Conservation (phyloP, 53 echinoderm and acorn worm genomes). For the Arbacia lixula region DNA sequence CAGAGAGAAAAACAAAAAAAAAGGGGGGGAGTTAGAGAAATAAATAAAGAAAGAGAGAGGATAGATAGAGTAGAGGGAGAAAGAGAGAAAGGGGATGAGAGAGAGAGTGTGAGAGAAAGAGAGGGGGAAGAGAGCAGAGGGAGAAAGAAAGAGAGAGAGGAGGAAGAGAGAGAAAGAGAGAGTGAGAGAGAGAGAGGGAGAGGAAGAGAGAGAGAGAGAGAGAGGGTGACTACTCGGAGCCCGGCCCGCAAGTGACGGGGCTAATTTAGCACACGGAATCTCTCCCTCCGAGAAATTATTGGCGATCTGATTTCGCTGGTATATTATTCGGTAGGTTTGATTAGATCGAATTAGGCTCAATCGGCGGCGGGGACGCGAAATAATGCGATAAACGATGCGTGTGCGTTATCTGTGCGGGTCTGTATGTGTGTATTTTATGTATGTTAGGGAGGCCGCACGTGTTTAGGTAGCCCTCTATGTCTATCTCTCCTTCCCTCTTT, state of each 20-base stretch:
- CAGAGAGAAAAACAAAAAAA: too few species aligned
- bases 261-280: slow-evolving; percentile 51
- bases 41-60: background rate
- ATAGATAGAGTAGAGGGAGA: background rate
- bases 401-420: slow-evolving; percentile 4
- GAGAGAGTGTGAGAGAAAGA: background rate
- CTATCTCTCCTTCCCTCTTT: too few species aligned
- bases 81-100: background rate
- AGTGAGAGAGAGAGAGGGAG: slow-evolving; percentile 12
- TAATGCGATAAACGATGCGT: slow-evolving; percentile 50
- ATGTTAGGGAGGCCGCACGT: background rate
- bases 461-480: background rate
- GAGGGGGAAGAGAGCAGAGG: background rate
- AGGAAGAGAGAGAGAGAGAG: background rate
- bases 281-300: slow-evolving; percentile 29
- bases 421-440: background rate
- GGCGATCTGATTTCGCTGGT: slow-evolving; percentile 55
- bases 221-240: background rate
- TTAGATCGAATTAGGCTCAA: slow-evolving; percentile 41
- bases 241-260: slow-evolving; percentile 33
- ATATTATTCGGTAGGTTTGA: slow-evolving; percentile 47
- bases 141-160: background rate
- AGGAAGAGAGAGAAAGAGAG: background rate
- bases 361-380: slow-evolving; percentile 42
- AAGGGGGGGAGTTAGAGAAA: background rate